Base-by-base conservation (phyloP, 2,113 vertebrate species). In the Glaucomys volans region DNA sequence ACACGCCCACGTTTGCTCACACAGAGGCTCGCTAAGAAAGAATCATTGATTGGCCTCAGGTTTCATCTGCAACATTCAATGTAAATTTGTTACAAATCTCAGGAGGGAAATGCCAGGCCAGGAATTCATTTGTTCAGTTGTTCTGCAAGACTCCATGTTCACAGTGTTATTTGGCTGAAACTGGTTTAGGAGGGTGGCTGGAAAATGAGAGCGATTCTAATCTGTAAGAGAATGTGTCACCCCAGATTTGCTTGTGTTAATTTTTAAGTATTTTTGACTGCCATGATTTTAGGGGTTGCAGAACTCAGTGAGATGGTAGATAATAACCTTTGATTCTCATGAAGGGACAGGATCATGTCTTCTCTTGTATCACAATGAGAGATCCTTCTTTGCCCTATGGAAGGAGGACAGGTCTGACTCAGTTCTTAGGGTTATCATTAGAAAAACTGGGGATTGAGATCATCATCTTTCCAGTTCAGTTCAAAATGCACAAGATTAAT, bases 21-120 rank as follows among this genome's bases (percentile, higher is more conserved):
- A 30, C 40, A 92, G 72, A 42, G 37, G 54, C 54, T 50, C 4
- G 24, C n/a, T 22, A 35, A 22, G 50, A 57, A 87, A 47, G 26
- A 89, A 80, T 71, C 86, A 37, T 14, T 57, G 89, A 52, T 62
- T 32, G 6, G 20, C 74, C 59, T 74, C 50, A 59, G 35, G 35
- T 75, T 35, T 96, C 80, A 88, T 83, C 86, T 0, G 8, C 69
- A 91, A 42, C 81, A 32, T 93, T 92, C 59, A 44, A 50, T 87
- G 80, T 76, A 59, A 44, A n/a, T 52, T 71, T 79, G 37, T 74
- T 90, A 47, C 7, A 62, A 91, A 69, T 72, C 93, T 77, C 18
- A 64, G 1, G 0, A 80, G 87, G 40, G 64, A 97, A 92, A 97
- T 30, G 72, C 69, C 93, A 16, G 0, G 14, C 4, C 47, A 80